Conservation (phyloP, 2,888 invertebrate species). For the Andrena flavipes region DNA sequence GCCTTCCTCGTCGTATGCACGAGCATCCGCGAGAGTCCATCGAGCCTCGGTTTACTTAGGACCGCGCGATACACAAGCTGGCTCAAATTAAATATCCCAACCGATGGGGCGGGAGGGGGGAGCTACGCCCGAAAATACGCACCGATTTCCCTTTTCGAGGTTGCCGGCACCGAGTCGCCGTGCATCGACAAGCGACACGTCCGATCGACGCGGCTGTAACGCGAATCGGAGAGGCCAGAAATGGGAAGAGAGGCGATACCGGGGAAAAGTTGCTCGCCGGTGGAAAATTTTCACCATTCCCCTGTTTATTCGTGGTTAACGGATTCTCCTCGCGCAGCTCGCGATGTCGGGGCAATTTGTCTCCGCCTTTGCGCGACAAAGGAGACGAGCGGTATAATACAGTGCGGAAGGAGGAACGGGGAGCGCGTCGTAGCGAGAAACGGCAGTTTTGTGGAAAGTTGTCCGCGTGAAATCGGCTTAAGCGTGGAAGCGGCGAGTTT, state of each 20-base stretch:
- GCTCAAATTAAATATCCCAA: constrained; percentile 79
- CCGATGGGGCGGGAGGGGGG: constrained; percentile 37
- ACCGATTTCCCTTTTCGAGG: constrained; percentile 55
- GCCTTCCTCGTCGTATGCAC: constrained; percentile 59
- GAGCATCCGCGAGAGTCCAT: constrained; percentile 66
- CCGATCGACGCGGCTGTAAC: not conserved
- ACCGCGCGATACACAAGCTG: constrained; percentile 73
- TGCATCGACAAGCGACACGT: not conserved
- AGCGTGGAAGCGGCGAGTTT: constrained; percentile 26
- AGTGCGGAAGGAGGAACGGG: not conserved
- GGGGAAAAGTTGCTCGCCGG: too few species aligned
- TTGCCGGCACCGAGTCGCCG: constrained; percentile 12
- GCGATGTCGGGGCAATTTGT: not conserved
- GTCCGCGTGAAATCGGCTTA: constrained; percentile 72
- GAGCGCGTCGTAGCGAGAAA: constrained; percentile 2
- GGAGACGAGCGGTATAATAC: not conserved
- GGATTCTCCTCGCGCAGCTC: not conserved
- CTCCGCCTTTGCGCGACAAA: not conserved
- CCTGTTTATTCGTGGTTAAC: not conserved
- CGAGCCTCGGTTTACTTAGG: constrained; percentile 77
- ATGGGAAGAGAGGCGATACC: too few species aligned
- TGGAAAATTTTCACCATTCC: not conserved
- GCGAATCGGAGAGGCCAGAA: not conserved
- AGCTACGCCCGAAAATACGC: constrained; percentile 36
- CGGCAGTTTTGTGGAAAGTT: constrained; percentile 46